Evolutionary conservation across 2,888 invertebrate species (phyloP).

Genomic region (Amiota minor): DNA sequence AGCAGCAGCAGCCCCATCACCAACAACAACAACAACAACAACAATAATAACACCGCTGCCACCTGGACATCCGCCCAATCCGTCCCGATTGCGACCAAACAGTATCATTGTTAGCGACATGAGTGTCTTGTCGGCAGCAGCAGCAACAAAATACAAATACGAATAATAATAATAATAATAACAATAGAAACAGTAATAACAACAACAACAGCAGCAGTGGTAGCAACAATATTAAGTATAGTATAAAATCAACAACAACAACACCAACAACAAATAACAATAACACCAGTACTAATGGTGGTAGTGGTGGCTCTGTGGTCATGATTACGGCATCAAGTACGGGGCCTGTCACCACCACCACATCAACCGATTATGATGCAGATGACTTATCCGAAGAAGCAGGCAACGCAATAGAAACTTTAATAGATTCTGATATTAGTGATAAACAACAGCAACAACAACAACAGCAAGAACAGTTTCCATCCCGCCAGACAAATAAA

Average conservation of each 20-base stretch:
- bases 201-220: conserved; percentile 58
- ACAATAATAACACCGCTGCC: conserved; percentile 56
- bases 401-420: conserved; percentile 50
- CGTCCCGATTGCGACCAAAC: conserved; percentile 50
- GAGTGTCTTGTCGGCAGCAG: conserved; percentile 25
- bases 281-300: conserved; percentile 37
- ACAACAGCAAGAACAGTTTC: conserved; percentile 28
- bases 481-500: conserved; percentile 57
- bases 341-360: neutral
- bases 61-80: conserved; percentile 55
- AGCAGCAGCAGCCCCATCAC: conserved; percentile 10
- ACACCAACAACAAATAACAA: conserved; percentile 42
- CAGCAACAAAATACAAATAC: conserved; percentile 6
- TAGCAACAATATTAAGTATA: conserved; percentile 38
- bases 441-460: conserved; percentile 51
- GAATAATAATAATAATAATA: conserved; percentile 30
- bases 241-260: conserved; percentile 33
- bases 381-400: conserved; percentile 57
- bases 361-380: conserved; percentile 42
- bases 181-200: conserved; percentile 45
- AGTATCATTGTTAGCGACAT: conserved; percentile 35
- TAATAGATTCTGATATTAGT: conserved; percentile 63
- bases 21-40: conserved; percentile 38
- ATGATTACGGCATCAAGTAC: conserved; percentile 1
- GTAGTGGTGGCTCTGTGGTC: neutral